Percentiles rank a stretch among this genome's conserved stretches.
Conservation (phyloP, 2,113 vertebrate genomes). For the Bujurquina vittata region DNA sequence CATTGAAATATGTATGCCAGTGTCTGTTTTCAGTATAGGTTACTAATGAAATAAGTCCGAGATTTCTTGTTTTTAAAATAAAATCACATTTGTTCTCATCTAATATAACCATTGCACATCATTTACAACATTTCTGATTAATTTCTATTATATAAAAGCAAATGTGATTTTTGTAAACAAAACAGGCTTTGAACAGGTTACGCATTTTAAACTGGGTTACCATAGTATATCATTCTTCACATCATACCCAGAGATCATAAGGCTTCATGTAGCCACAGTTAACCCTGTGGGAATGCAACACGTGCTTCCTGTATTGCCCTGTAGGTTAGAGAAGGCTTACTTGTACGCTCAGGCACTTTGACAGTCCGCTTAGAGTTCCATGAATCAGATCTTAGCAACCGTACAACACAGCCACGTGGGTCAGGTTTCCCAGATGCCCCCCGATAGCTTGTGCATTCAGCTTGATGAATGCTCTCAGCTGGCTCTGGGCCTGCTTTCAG, state of each 20-base stretch:
- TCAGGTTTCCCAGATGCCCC: conserved; percentile 36
- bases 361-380: conserved; percentile 10
- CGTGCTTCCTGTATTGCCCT: conserved; percentile 17
- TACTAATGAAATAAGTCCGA: background rate
- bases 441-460: background rate
- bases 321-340: background rate
- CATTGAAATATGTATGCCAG: background rate
- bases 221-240: background rate
- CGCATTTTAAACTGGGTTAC: background rate
- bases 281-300: conserved; percentile 18
- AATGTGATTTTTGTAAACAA: background rate
- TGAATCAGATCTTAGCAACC: conserved; percentile 22
- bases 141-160: background rate
- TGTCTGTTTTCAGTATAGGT: background rate
- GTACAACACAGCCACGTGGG: background rate
- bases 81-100: background rate
- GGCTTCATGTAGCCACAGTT: background rate
- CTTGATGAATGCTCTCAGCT: conserved; percentile 27
- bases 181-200: background rate
- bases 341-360: background rate
- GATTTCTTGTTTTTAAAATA: background rate
- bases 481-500: conserved; percentile 33
- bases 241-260: background rate
- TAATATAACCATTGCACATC: background rate
- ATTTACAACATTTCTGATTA: background rate